phyloP scores from a whole-genome alignment of 2,113 vertebrate genomes.

The Varanus salvator region DNA sequence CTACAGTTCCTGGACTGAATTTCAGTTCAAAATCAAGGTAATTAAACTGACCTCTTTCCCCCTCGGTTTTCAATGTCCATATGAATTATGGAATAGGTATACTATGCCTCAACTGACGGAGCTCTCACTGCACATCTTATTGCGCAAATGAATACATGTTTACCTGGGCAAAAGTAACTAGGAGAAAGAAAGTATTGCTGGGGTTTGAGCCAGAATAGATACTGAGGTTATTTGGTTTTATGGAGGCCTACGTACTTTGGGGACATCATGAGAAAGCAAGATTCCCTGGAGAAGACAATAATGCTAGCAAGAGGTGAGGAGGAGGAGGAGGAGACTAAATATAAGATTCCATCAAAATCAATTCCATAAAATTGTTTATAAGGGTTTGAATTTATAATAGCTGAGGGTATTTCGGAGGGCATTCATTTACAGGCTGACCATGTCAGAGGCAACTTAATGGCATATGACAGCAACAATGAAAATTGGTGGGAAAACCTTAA shows the following conservation, averaged over 20 bases:
- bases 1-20: neutral
- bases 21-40: slow-evolving; percentile 31
- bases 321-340: too few relatives aligned
- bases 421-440: too few relatives aligned
- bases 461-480: too few relatives aligned
- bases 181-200: neutral
- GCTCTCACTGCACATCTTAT: neutral
- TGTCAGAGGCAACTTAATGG: too few relatives aligned
- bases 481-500: neutral
- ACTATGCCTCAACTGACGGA: neutral
- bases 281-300: too few relatives aligned
- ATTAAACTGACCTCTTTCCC: slow-evolving; percentile 37
- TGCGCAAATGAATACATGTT: neutral
- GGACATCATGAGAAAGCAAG: too few relatives aligned
- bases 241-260: neutral
- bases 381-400: too few relatives aligned
- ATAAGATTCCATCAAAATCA: too few relatives aligned
- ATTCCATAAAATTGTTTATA: too few relatives aligned
- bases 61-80: slow-evolving; percentile 34
- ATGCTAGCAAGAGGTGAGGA: too few relatives aligned
- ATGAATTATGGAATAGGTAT: slow-evolving; percentile 21
- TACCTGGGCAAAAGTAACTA: neutral
- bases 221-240: neutral
- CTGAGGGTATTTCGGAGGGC: too few relatives aligned
- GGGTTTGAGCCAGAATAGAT: neutral